phyloP scores from a whole-genome alignment of 2,888 invertebrate species.

The Lampropteryx suffumata region DNA sequence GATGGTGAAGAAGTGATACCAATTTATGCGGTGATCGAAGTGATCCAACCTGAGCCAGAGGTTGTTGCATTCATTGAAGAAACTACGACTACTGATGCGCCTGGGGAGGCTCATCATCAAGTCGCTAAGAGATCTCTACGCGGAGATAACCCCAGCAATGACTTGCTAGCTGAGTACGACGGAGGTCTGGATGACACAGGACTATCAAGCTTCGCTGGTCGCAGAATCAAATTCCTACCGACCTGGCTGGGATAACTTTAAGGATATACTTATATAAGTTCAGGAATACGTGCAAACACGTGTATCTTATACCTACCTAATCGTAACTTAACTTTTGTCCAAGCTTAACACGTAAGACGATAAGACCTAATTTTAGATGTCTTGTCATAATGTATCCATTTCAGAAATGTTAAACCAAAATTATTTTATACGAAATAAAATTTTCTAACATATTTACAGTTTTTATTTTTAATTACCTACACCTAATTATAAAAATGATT shows the following conservation, averaged over 20 bases:
- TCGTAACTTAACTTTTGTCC: no score
- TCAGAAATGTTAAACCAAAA: not conserved
- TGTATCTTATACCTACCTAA: no score
- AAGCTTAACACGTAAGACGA: no score
- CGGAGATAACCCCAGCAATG: constrained; percentile 64
- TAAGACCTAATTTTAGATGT: no score
- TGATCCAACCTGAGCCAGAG: constrained; percentile 58
- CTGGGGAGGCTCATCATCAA: constrained; percentile 50
- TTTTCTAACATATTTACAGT: not conserved
- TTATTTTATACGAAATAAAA: not conserved
- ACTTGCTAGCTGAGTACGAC: constrained; percentile 64
- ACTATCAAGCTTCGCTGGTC: constrained; percentile 56
- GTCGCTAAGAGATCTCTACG: constrained; percentile 63
- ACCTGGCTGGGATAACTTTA: constrained; percentile 64
- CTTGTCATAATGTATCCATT: no score
- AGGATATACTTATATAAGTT: not conserved
- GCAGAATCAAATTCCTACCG: constrained; percentile 73
- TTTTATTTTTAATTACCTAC: no score
- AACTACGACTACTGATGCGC: constrained; percentile 41
- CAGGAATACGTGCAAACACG: constrained; percentile 11
- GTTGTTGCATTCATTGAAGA: constrained; percentile 46
- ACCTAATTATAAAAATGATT: no score
- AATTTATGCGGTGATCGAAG: constrained; percentile 53
- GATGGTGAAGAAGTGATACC: constrained; percentile 41
- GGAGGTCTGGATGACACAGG: constrained; percentile 56